Evolutionary conservation across 2,888 invertebrate species (phyloP), one percentile per base, ranked within the genome.

Genomic region (Tetheella fluctuosa): DNA sequence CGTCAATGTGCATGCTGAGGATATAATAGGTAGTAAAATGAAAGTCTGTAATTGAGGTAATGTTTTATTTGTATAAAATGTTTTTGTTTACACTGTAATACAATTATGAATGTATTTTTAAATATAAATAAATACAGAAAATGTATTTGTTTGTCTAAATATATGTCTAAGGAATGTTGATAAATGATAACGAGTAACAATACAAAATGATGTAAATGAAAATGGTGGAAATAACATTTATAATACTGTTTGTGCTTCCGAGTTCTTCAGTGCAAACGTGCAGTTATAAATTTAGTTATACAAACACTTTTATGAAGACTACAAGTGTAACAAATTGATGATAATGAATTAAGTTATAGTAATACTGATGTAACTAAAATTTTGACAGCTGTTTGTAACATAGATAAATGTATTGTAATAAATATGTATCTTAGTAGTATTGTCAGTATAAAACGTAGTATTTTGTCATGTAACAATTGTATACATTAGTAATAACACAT

Each of bases 31-130:
- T 48, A 2, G 48, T 20, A 54, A 64, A 71, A 71, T 71, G 61
- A 71, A 71, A 71, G 70, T 70, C 68, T 68, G 71, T 70, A 63
- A 23, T 57, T 65, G 70, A 55, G 37, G 10, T 59, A 15, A 56
- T 54, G 54, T 34, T 20, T 55, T 20, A 62, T 54, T 34, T 61
- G 54, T 69, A 70, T 37, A 54, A 42, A 39, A 55, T 61, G 34
- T 55, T 48, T 48, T 10, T 20, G 48, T 48, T 20, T 48, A 20
- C 48, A 48, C 17, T 17, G 37, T 15, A 2, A 39, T 39, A 39
- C 6, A 42, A n/a, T 7, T 17, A 42, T 23, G 42, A 58, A 56
- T 42, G 42, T 42, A 42, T 17, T 42, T 42, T 42, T 28, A 28
- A 39, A 42, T 7, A 42, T 17, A 42, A 42, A 48, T 20, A 48